phyloP scores from a whole-genome alignment of 2,797 vertebrate species.

The Chrysolophus pictus region DNA sequence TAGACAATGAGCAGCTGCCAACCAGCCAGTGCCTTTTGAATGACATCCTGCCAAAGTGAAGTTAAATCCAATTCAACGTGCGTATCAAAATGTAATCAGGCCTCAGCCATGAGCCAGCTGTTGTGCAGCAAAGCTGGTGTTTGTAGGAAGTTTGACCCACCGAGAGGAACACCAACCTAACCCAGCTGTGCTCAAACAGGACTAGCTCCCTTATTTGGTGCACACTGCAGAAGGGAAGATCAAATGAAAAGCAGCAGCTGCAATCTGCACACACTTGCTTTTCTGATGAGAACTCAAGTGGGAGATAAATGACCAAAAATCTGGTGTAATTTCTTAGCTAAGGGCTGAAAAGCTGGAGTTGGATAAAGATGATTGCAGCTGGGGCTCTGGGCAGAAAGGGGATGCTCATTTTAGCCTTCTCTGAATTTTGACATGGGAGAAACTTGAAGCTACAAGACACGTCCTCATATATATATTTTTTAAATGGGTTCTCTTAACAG shows the following conservation, averaged over 20 bases:
- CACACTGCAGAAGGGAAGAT: background rate
- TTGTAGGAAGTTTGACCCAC: background rate
- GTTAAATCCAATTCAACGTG: background rate
- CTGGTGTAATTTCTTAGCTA: background rate
- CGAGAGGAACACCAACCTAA: background rate
- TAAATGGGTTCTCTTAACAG: background rate
- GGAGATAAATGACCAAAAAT: background rate
- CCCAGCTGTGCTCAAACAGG: rapidly evolving
- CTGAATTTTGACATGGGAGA: background rate
- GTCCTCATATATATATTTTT: background rate
- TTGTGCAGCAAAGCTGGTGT: background rate
- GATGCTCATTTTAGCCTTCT: background rate
- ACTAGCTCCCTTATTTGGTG: background rate
- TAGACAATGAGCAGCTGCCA: background rate
- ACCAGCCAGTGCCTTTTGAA: background rate
- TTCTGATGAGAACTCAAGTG: background rate
- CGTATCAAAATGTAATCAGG: background rate
- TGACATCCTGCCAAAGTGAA: background rate
- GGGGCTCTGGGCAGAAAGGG: background rate
- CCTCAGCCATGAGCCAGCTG: background rate
- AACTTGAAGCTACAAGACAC: background rate
- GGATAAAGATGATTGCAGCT: background rate
- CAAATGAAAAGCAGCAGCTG: background rate
- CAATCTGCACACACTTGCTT: background rate
- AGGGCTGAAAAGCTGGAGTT: background rate